Percentiles rank a stretch among this genome's conserved stretches.
Conservation (phyloP, 2,888 invertebrate species). For the Netelia inedita region DNA sequence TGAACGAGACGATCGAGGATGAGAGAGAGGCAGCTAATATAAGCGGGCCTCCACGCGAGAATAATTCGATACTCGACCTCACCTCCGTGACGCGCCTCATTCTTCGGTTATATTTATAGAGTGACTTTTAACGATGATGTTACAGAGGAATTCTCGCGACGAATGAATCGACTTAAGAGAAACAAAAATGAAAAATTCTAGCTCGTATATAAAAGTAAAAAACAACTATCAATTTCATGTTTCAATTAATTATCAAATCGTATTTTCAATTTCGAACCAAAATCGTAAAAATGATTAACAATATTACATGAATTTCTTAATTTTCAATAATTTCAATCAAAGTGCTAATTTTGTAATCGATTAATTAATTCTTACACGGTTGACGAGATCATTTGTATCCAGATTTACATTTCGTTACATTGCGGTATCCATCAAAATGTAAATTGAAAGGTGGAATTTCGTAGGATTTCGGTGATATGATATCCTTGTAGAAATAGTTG, state of each 20-base stretch:
- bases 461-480: conserved; percentile 38
- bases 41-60: conserved; percentile 45
- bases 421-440: conserved; percentile 5
- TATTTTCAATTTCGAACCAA: not conserved
- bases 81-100: conserved; percentile 6
- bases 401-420: not conserved
- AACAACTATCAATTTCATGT: not conserved
- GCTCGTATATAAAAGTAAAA: not conserved
- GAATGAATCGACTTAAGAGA: not conserved
- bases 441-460: conserved; percentile 42
- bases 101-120: conserved; percentile 41
- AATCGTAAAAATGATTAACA: not conserved
- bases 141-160: not conserved
- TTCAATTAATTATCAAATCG: not conserved
- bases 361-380: not conserved
- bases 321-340: not conserved
- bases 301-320: not conserved
- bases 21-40: conserved; percentile 37
- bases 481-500: conserved; percentile 10
- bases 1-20: conserved; percentile 62
- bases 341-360: not conserved
- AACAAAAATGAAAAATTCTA: not conserved
- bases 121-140: conserved; percentile 43
- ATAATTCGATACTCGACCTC: conserved; percentile 56
- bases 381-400: not conserved